Conservation (phyloP, 2,888 invertebrate species). For the Drosophila crucigera region DNA sequence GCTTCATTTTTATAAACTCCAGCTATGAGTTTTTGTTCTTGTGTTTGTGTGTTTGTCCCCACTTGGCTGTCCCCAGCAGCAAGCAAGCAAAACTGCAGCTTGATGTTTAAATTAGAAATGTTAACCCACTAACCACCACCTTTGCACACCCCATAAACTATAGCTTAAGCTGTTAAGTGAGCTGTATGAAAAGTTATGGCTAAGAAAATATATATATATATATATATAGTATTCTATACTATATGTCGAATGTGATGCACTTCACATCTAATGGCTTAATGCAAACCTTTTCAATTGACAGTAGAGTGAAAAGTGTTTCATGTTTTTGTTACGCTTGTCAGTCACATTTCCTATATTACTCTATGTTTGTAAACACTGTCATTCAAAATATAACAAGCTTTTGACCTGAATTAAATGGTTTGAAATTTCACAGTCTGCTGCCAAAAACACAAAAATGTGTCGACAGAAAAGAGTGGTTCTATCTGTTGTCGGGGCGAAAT, state of each 20-base stretch:
- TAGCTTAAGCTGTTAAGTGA: constrained; percentile 63
- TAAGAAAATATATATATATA: constrained; percentile 10
- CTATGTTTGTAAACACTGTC: not conserved
- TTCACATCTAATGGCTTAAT: constrained; percentile 23
- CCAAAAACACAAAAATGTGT: constrained; percentile 26
- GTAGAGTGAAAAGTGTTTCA: constrained; percentile 25
- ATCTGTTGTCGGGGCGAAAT: constrained; percentile 49
- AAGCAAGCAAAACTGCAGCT: constrained; percentile 25
- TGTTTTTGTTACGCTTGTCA: constrained; percentile 21
- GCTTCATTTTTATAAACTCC: constrained; percentile 67
- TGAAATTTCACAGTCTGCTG: constrained; percentile 43
- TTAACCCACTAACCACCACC: constrained; percentile 22
- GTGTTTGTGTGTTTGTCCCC: constrained; percentile 3
- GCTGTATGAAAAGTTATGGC: constrained; percentile 59
- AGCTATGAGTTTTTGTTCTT: constrained; percentile 10
- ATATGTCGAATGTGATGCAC: constrained; percentile 42
- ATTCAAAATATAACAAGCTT: constrained; percentile 39
- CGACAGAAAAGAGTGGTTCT: constrained; percentile 33
- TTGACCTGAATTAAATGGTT: constrained; percentile 62
- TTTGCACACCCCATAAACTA: constrained; percentile 46
- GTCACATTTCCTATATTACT: constrained; percentile 24
- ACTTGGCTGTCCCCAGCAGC: constrained; percentile 17
- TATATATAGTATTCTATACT: not conserved
- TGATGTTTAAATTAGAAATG: constrained; percentile 54
- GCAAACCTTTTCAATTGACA: constrained; percentile 19